Base-by-base conservation (phyloP, 1,140 invertebrate genomes). In the Ditylenchus dipsaci region DNA sequence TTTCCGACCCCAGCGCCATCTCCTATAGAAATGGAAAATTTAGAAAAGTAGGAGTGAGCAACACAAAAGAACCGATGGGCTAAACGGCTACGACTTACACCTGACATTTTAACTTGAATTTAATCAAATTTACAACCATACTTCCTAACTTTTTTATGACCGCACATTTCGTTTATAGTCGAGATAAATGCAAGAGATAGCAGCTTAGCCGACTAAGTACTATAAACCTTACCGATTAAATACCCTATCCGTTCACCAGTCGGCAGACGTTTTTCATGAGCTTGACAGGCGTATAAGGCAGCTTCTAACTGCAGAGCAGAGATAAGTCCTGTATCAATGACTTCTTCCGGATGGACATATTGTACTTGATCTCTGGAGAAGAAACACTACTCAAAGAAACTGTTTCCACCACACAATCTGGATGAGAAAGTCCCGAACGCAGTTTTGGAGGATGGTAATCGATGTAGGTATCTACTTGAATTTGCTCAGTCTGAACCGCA, bases 1-100 rank as follows among this genome's bases (percentile, higher is more conserved):
- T 99, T 99, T 49, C 96, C 96, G 26, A 99, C 95, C 83, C 95
- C 96, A 74, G 96, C 95, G 72, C 96, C 96, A 85, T 99, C 95
- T 76, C 93, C 92, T 90, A 73, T 1, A 74, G 68, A 7, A 53
- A 53, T 7, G 49, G n/a, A 5, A n/a, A 53, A 21, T 53, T 19
- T 53, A 21, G 15, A 53, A 30, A 70, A 73, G 23, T n/a, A n/a
- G n/a, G n/a, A n/a, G n/a, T n/a, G n/a, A n/a, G n/a, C n/a, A n/a
- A n/a, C n/a, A n/a, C n/a, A n/a, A n/a, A n/a, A n/a, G n/a, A n/a
- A n/a, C n/a, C n/a, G n/a, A n/a, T n/a, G n/a, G n/a, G n/a, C n/a
- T n/a, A n/a, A 62, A 27, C 62, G 19, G 29, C 11, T 13, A 26
- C 47, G 29, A 26, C 17, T 68, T 9, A 23, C 19, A 68, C 13